A percentile compares a stretch with the other conserved stretches of the same genome.
Conservation (phyloP, 2,888 invertebrate genomes). For the Arrhopalites spinosus region DNA sequence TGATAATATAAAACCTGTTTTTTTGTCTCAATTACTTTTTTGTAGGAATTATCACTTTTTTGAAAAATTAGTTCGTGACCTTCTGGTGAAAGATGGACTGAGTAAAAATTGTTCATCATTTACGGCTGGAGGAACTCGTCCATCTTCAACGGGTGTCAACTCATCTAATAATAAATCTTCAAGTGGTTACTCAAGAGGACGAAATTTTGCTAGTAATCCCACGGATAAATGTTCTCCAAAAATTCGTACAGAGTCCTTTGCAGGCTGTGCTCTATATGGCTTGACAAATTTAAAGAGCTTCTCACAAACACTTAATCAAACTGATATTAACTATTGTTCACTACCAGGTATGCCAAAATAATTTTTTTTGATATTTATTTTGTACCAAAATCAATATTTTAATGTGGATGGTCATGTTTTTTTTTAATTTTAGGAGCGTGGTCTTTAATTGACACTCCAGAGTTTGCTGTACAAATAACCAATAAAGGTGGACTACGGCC, state of each 20-base stretch:
- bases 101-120: slow-evolving; percentile 43
- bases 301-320: slow-evolving; percentile 51
- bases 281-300: slow-evolving; percentile 56
- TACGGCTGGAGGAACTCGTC: neutral
- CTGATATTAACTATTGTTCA: slow-evolving; percentile 50
- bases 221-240: slow-evolving; percentile 45
- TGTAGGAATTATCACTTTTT: slow-evolving; percentile 55
- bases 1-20: neutral
- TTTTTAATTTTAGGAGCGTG: too few species aligned
- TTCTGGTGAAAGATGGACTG: slow-evolving; percentile 46
- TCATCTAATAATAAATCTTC: slow-evolving; percentile 18
- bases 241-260: slow-evolving; percentile 42
- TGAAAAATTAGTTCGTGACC: slow-evolving; percentile 51
- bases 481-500: slow-evolving; percentile 55
- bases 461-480: slow-evolving; percentile 56
- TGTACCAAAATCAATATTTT: too few species aligned
- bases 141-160: neutral
- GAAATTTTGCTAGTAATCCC: slow-evolving; percentile 12
- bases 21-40: slow-evolving; percentile 20
- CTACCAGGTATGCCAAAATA: too few species aligned
- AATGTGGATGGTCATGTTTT: too few species aligned
- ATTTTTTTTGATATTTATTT: too few species aligned
- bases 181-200: slow-evolving; percentile 10
- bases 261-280: slow-evolving; percentile 54
- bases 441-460: slow-evolving; percentile 54